Evolutionary conservation across 2,888 invertebrate species (phyloP).

Genomic region (Conomelus anceps): DNA sequence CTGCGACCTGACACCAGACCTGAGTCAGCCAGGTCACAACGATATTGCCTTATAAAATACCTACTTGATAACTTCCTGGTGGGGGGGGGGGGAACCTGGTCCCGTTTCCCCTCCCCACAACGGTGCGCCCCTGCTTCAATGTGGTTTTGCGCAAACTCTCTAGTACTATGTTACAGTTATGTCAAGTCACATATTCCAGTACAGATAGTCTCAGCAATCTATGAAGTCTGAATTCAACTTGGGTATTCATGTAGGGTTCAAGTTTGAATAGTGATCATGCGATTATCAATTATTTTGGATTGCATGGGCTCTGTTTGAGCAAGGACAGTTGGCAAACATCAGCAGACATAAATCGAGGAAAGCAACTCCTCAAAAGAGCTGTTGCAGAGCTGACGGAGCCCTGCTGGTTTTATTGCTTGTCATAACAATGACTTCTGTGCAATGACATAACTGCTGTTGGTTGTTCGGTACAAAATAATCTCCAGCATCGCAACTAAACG

Average conservation of each 20-base stretch:
- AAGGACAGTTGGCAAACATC: background rate
- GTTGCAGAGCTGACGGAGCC: background rate
- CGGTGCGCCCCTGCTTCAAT: too few relatives aligned
- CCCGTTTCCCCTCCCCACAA: too few relatives aligned
- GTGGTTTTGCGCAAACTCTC: too few relatives aligned
- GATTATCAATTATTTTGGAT: background rate
- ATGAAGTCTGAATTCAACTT: background rate
- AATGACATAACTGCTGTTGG: background rate
- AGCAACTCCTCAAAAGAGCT: background rate
- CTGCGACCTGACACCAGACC: too few relatives aligned
- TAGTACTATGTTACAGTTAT: too few relatives aligned
- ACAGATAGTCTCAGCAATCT: background rate
- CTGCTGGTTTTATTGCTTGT: conserved; percentile 6
- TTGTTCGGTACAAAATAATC: background rate
- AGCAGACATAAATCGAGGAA: background rate
- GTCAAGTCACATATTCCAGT: too few relatives aligned
- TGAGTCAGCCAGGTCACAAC: too few relatives aligned
- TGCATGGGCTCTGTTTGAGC: background rate
- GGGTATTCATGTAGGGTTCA: background rate
- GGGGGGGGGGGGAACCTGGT: too few relatives aligned
- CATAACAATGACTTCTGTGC: conserved; percentile 5
- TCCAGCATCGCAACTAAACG: background rate
- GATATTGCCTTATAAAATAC: too few relatives aligned
- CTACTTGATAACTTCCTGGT: too few relatives aligned
- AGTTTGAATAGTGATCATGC: background rate